Conservation (phyloP, 1,140 invertebrate species). For the Drosophila nannoptera region DNA sequence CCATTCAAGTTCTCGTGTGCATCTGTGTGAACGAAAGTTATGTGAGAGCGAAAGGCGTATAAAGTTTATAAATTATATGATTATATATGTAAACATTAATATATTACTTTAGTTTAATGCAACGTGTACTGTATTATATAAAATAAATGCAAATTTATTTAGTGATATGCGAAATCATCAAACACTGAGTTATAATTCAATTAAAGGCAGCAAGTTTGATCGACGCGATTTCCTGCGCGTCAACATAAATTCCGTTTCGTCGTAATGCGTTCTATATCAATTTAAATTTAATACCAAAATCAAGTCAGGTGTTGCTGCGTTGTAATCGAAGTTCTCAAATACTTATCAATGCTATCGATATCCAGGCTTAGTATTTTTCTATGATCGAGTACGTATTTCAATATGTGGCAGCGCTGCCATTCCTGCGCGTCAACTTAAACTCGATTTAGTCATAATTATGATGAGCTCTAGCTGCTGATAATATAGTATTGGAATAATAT, state of each 20-base stretch:
- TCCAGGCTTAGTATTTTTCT: neutral
- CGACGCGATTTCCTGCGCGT: too few relatives aligned
- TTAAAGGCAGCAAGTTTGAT: too few relatives aligned
- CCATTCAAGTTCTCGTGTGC: slow-evolving; percentile 20
- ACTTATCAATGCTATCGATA: neutral
- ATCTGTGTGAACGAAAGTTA: slow-evolving; percentile 32
- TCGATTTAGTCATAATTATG: too few relatives aligned
- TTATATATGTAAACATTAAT: slow-evolving; percentile 55
- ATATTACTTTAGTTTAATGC: slow-evolving; percentile 76
- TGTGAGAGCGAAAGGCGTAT: slow-evolving; percentile 40
- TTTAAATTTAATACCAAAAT: too few relatives aligned
- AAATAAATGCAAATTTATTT: slow-evolving; percentile 77
- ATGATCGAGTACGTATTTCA: slow-evolving; percentile 1
- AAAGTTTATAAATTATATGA: slow-evolving; percentile 60
- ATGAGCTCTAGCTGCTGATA: neutral
- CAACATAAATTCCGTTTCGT: too few relatives aligned
- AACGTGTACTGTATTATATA: slow-evolving; percentile 76
- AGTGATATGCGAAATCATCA: slow-evolving; percentile 52
- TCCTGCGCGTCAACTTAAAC: neutral
- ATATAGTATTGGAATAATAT: neutral
- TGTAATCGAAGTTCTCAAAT: neutral
- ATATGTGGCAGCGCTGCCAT: slow-evolving; percentile 4
- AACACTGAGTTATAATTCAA: neutral
- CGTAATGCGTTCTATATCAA: too few relatives aligned
- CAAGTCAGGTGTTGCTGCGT: neutral